phyloP scores from a whole-genome alignment of 2,797 vertebrate species.

The Hypotaenidia okinawae region DNA sequence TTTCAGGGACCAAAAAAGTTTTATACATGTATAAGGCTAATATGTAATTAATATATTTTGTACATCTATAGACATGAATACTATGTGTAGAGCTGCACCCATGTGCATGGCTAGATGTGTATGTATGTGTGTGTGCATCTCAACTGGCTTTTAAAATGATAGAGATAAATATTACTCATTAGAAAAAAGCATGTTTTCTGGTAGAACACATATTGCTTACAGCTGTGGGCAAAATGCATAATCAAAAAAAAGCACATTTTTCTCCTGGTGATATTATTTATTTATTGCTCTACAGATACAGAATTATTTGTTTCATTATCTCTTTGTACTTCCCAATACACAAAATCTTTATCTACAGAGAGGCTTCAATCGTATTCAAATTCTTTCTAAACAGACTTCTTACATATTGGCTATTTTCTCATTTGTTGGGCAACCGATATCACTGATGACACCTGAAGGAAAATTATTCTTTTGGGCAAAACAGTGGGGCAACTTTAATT shows the following conservation, averaged over 20 bases:
- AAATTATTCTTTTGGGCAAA: not conserved
- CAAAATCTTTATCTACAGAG: slow-evolving; percentile 5
- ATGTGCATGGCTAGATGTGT: not conserved
- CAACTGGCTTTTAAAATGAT: not conserved
- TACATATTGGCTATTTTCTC: not conserved
- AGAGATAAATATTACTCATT: not conserved
- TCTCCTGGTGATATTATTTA: slow-evolving; percentile 3
- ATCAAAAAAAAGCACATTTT: slow-evolving; percentile 11
- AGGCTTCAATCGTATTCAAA: not conserved
- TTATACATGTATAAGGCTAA: not conserved
- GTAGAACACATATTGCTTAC: not conserved
- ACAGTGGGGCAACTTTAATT: not conserved
- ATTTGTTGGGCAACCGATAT: not conserved
- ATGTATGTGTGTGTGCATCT: not conserved
- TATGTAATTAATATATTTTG: not conserved
- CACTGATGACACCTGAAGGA: not conserved
- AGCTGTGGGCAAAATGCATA: not conserved
- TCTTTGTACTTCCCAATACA: not conserved
- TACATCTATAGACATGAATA: not conserved
- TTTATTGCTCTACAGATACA: slow-evolving; percentile 9
- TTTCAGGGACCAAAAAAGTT: not conserved
- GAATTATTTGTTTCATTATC: slow-evolving; percentile 34
- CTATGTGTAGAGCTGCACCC: not conserved
- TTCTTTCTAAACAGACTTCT: not conserved
- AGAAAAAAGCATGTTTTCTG: not conserved